Evolutionary conservation across 2,888 invertebrate genomes (phyloP).

Genomic region (Thymelicus acteon): DNA sequence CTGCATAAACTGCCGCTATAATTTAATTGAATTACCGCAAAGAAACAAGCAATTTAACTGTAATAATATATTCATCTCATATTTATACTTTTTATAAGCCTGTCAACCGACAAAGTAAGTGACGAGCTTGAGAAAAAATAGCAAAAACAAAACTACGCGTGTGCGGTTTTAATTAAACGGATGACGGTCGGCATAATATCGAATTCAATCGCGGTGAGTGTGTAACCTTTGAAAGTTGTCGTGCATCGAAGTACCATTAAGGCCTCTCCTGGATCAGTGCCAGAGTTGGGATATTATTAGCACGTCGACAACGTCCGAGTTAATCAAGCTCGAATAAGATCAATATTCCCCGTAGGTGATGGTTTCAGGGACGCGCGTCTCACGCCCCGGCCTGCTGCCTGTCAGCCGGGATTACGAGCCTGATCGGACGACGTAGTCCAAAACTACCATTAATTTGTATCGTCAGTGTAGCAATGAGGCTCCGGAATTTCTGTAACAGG

Average conservation of each 20-base stretch:
- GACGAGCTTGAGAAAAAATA: background rate
- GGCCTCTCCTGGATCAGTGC: conserved; percentile 79
- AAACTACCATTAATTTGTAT: conserved; percentile 48
- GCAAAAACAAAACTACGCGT: background rate
- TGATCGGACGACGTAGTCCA: conserved; percentile 51
- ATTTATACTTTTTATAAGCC: background rate
- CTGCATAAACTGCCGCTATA: too few relatives aligned
- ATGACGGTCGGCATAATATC: conserved; percentile 44
- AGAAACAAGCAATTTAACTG: too few relatives aligned
- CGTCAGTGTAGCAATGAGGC: conserved; percentile 52
- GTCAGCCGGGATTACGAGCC: conserved; percentile 62
- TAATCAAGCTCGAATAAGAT: conserved; percentile 84
- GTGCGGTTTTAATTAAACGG: conserved; percentile 14
- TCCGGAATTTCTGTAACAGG: conserved; percentile 45
- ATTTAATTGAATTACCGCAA: too few relatives aligned
- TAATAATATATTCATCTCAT: too few relatives aligned
- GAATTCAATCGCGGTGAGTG: conserved; percentile 56
- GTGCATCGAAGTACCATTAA: conserved; percentile 82
- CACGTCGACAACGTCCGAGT: conserved; percentile 78
- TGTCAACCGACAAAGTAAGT: background rate
- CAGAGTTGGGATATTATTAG: conserved; percentile 81
- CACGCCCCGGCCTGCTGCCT: conserved; percentile 47
- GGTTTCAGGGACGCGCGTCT: conserved; percentile 63
- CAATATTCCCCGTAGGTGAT: conserved; percentile 80
- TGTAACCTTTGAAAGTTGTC: conserved; percentile 77